Evolutionary conservation across 1,140 invertebrate genomes (phyloP).

Genomic region (Cotesia vestalis): DNA sequence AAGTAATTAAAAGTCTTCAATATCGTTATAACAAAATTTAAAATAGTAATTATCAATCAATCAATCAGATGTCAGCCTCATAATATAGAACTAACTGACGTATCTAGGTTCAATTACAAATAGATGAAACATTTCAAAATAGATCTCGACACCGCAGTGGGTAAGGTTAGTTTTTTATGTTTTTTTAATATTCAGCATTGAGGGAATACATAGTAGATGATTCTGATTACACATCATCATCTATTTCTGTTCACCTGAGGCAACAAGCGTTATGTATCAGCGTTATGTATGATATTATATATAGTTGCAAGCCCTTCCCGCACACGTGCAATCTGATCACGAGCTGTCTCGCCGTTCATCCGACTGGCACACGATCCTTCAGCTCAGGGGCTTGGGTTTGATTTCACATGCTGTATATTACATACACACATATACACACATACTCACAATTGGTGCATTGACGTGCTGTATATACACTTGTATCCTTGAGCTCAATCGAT

Average conservation of each 20-base stretch:
- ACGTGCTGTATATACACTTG: background rate
- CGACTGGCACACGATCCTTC: constrained; percentile 10
- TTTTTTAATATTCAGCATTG: background rate
- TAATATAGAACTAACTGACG: constrained; percentile 16
- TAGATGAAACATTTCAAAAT: constrained; percentile 22
- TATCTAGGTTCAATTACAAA: background rate
- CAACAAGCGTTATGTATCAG: constrained; percentile 2
- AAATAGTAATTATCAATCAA: background rate
- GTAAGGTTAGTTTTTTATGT: constrained; percentile 10
- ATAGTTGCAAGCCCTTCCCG: constrained; percentile 7
- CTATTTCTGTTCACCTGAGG: constrained; percentile 28
- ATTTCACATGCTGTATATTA: background rate
- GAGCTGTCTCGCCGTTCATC: constrained; percentile 27
- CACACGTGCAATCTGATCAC: constrained; percentile 19
- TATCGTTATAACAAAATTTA: too few species aligned
- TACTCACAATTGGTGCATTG: background rate
- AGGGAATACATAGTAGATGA: constrained; percentile 13
- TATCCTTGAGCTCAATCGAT: constrained; percentile 12
- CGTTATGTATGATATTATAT: too few species aligned
- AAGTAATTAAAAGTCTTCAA: too few species aligned
- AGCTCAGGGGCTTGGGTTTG: constrained; percentile 16
- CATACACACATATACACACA: background rate
- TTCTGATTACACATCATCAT: constrained; percentile 32
- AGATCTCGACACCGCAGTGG: background rate
- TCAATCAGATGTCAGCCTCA: background rate